Base-by-base conservation (phyloP, 2,113 vertebrate species). In the Coptodon bakossiorum region DNA sequence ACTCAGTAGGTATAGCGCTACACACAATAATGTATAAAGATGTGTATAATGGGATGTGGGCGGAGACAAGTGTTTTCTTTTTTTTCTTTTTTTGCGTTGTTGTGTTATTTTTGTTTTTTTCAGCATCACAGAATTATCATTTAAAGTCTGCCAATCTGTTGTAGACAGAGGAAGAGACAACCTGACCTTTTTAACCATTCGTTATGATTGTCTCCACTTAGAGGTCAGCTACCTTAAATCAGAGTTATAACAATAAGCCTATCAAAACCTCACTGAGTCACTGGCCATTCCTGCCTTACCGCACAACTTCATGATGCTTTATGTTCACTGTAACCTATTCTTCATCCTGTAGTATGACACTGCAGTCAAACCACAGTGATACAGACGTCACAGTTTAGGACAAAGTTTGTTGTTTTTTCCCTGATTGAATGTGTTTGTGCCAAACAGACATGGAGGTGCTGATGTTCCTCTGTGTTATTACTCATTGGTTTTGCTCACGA, bases 211-310 rank as follows among this genome's bases (percentile, higher is more conserved):
- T 86, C 79, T 90, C 80, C 76, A 86, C 84, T 86, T 22, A 85
- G 88, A 90, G 90, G 87, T 93, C 91, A 92, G 87, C 90, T 27
- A 86, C 76, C 73, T 84, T 91, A 91, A 91, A 93, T 90, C 89
- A 90, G 81, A 90, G 66, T 81, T 89, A 78, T 7, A 86, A 91
- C 90, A 90, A 94, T 89, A 87, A 91, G 85, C 81, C 84, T 88
- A 45, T 92, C 83, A 90, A 91, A 90, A 38, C 81, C 87, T 89
- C 88, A 89, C 88, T 78, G 82, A 90, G 90, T 93, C 93, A 91
- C 93, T 88, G 94, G 95, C 93, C 94, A 93, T 68, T 88, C 76
- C 63, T 84, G 87, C 94, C 92, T 81, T 83, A 89, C 94, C 83
- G 48, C 91, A 88, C 76, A 87, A 81, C 86, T 88, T 83, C 86